These are phyloP conservation scores for Neotoxoptera formosana DNA, from an alignment of 1,140 invertebrate genomes.

Conservation along the genomic window DNA sequence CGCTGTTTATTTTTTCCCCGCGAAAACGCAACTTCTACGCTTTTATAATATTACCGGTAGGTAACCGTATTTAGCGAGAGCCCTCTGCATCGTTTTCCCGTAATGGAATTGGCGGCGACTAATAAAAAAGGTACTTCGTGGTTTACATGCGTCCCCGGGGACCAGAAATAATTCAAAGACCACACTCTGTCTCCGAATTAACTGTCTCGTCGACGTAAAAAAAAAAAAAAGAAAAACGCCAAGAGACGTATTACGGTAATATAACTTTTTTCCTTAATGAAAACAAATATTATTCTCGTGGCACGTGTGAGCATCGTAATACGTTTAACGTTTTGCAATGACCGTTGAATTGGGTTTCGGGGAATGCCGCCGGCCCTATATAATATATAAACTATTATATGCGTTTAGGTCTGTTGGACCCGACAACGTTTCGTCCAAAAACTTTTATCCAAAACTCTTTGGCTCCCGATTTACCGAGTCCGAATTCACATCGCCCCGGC, in stretches of 20 bases:
- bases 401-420: neutral
- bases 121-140: neutral
- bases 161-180: neutral
- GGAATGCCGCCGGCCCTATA: neutral
- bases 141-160: neutral
- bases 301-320: neutral
- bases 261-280: neutral
- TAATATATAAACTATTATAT: neutral
- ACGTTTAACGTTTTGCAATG: conserved; percentile 1
- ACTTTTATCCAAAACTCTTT: conserved; percentile 16
- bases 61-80: neutral
- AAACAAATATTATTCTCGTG: neutral
- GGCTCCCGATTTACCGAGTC: neutral
- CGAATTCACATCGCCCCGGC: neutral
- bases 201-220: neutral
- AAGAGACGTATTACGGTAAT: conserved; percentile 7
- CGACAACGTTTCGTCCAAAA: neutral
- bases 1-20: neutral
- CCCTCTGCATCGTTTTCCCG: neutral
- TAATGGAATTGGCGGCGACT: neutral
- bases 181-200: neutral
- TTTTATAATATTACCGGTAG: neutral
- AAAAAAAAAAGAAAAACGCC: neutral
- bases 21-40: neutral
- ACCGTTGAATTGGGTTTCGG: neutral